These are phyloP conservation scores for Myxocyprinus asiaticus DNA, from an alignment of 2,113 vertebrate species.

Conservation along the genomic window DNA sequence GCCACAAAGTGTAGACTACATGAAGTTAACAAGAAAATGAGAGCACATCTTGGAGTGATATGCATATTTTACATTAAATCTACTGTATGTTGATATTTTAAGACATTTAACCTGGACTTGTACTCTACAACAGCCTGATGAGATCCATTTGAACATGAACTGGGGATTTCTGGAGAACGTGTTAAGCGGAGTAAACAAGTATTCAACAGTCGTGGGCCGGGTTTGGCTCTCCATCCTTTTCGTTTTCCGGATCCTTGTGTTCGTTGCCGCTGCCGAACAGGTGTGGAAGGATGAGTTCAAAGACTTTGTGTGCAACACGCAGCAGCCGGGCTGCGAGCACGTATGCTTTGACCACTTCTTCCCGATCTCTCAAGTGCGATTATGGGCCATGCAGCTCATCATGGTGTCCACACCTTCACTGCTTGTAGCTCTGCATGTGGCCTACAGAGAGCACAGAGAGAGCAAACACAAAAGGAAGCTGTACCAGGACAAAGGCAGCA, in stretches of 20 bases:
- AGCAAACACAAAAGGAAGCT: slow-evolving; percentile 70
- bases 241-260: slow-evolving; percentile 84
- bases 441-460: slow-evolving; percentile 80
- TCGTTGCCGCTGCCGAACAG: slow-evolving; percentile 80
- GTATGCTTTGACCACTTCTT: slow-evolving; percentile 89
- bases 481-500: slow-evolving; percentile 72
- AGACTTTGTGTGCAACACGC: slow-evolving; percentile 84
- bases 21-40: too few species aligned
- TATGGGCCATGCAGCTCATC: slow-evolving; percentile 90
- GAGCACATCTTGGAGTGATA: too few species aligned
- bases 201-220: slow-evolving; percentile 83
- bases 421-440: slow-evolving; percentile 85
- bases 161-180: slow-evolving; percentile 82
- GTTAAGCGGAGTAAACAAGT: slow-evolving; percentile 85
- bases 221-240: slow-evolving; percentile 85
- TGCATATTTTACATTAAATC: not conserved
- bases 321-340: slow-evolving; percentile 87
- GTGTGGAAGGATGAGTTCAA: slow-evolving; percentile 87
- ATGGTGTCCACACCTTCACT: slow-evolving; percentile 86
- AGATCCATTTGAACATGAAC: slow-evolving; percentile 74
- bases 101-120: not conserved
- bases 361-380: slow-evolving; percentile 84
- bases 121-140: not conserved
- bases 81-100: not conserved
- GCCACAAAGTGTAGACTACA: too few species aligned